A percentile compares a stretch with the other conserved stretches of the same genome.
Conservation (phyloP, 2,888 invertebrate genomes). For the Belgica antarctica region DNA sequence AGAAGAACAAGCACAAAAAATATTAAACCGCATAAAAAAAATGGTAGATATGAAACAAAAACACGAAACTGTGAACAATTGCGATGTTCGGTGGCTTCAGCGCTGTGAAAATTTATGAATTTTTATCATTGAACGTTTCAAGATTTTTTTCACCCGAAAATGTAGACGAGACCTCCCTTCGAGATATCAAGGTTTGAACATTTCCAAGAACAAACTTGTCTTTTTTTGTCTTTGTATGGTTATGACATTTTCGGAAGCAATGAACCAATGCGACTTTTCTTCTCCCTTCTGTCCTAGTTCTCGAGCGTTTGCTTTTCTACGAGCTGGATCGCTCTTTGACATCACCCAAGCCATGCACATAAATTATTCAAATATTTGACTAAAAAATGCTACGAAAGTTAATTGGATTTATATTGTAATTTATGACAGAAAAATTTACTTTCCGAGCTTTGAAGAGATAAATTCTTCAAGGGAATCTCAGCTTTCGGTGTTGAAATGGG, state of each 20-base stretch:
- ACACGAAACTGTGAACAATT: too few relatives aligned
- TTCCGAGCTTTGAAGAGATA: background rate
- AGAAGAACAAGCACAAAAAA: too few relatives aligned
- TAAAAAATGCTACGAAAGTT: conserved; percentile 33
- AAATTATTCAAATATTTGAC: conserved; percentile 35
- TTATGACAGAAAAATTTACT: conserved; percentile 34
- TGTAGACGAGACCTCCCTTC: background rate
- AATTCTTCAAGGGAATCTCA: background rate
- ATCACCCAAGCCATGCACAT: conserved; percentile 32
- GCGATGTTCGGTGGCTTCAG: too few relatives aligned
- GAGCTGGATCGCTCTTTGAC: background rate
- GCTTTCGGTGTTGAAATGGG: conserved; percentile 10
- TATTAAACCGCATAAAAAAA: too few relatives aligned
- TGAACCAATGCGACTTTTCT: background rate
- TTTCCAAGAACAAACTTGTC: background rate
- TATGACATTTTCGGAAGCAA: background rate
- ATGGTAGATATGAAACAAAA: too few relatives aligned
- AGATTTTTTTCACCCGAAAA: too few relatives aligned
- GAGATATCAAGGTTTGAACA: background rate
- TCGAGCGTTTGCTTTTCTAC: background rate
- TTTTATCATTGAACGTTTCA: too few relatives aligned
- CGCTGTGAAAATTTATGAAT: too few relatives aligned
- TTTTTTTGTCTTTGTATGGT: too few relatives aligned
- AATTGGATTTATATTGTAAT: conserved; percentile 40
- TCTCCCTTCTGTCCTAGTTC: background rate